Conservation (phyloP, 2,113 vertebrate genomes). For the Amphilophus citrinellus region DNA sequence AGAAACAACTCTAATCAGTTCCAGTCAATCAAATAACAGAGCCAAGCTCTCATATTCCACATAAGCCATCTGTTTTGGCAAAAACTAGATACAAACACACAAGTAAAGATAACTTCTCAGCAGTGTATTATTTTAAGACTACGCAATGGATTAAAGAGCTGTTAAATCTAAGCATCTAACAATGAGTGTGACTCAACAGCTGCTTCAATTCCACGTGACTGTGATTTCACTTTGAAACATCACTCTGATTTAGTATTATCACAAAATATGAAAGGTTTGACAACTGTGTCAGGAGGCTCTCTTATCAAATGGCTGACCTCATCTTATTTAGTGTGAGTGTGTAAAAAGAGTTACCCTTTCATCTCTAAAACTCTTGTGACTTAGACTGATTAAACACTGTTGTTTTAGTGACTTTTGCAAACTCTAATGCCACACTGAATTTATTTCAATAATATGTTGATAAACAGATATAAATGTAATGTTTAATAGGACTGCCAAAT, state of each 20-base stretch:
- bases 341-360: neutral
- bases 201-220: neutral
- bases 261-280: slow-evolving; percentile 9
- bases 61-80: slow-evolving; percentile 33
- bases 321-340: neutral
- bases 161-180: slow-evolving; percentile 8
- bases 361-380: neutral
- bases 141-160: slow-evolving; percentile 19
- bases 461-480: neutral
- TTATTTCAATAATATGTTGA: neutral
- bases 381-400: neutral
- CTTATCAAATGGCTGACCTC: neutral
- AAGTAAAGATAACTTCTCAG: slow-evolving; percentile 13
- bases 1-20: slow-evolving; percentile 50
- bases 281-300: neutral
- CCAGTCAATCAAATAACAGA: slow-evolving; percentile 43
- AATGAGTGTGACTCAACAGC: neutral
- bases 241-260: slow-evolving; percentile 15
- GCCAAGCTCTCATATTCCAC: slow-evolving; percentile 30
- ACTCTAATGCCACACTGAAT: neutral
- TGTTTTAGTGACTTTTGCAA: neutral
- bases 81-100: slow-evolving; percentile 23
- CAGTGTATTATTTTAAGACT: neutral
- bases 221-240: neutral
- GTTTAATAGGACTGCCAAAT: neutral